These are phyloP conservation scores for Battus philenor DNA, from an alignment of 1,140 invertebrate genomes.

Conservation along the genomic window DNA sequence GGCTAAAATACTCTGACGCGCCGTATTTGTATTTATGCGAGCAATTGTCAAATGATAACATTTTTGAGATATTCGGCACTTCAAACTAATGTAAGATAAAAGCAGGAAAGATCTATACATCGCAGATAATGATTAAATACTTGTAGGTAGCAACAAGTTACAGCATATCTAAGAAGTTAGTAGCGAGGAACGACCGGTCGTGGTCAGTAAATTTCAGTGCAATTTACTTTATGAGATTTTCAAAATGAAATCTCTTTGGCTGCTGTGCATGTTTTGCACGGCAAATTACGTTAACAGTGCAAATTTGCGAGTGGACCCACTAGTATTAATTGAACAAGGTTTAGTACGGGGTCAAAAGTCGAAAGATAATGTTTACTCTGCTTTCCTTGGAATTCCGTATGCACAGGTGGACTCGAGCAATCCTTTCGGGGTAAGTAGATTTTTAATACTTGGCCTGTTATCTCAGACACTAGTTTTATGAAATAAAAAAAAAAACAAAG, in stretches of 20 bases:
- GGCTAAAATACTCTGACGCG: neutral
- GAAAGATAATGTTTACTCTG: constrained; percentile 50
- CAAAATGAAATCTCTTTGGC: constrained; percentile 37
- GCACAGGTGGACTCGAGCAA: constrained; percentile 47
- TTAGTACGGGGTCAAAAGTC: constrained; percentile 54
- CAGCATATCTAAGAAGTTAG: no score
- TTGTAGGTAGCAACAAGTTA: no score
- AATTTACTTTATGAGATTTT: no score
- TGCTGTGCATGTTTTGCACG: constrained; percentile 30
- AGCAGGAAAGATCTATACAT: constrained; percentile 29
- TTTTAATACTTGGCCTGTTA: no score
- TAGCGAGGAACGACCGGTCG: no score
- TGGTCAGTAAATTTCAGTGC: no score
- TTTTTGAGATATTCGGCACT: constrained; percentile 19
- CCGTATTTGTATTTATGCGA: neutral
- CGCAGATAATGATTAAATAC: constrained; percentile 36
- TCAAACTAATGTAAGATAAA: constrained; percentile 32
- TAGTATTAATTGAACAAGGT: constrained; percentile 58
- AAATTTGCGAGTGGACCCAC: constrained; percentile 50
- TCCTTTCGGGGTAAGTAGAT: constrained; percentile 60
- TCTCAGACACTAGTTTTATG: no score
- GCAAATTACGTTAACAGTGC: constrained; percentile 32
- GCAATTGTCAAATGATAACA: constrained; percentile 11
- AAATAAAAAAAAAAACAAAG: no score
- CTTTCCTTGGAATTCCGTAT: constrained; percentile 59